Evolutionary conservation across 2,113 vertebrate genomes (phyloP).

Genomic region (Poicephalus meyeri): DNA sequence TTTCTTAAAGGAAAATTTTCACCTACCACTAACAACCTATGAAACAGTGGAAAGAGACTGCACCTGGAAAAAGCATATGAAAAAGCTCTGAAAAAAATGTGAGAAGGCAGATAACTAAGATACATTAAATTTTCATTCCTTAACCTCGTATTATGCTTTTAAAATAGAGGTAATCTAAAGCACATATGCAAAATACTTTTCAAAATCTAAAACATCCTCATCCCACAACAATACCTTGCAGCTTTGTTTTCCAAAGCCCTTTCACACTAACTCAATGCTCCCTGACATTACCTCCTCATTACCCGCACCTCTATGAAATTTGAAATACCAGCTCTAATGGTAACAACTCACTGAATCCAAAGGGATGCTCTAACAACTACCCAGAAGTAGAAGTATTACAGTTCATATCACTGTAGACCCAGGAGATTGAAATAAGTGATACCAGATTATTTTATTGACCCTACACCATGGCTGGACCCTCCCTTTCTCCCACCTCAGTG

Average conservation of each 20-base stretch:
- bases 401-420: neutral
- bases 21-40: neutral
- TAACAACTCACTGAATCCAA: neutral
- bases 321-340: neutral
- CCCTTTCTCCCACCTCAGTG: fast-evolving
- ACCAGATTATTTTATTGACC: fast-evolving
- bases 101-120: neutral
- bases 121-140: neutral
- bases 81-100: neutral
- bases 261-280: neutral
- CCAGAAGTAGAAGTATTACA: neutral
- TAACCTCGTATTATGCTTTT: neutral
- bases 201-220: neutral
- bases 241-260: neutral
- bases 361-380: neutral
- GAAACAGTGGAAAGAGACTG: neutral
- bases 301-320: neutral
- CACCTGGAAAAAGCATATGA: neutral
- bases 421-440: neutral
- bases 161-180: neutral
- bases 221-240: neutral
- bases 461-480: neutral
- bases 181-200: neutral
- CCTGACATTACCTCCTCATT: neutral
- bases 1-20: neutral